phyloP scores from a whole-genome alignment of 1,140 invertebrate genomes.

The Anagrus nilaparvatae region DNA sequence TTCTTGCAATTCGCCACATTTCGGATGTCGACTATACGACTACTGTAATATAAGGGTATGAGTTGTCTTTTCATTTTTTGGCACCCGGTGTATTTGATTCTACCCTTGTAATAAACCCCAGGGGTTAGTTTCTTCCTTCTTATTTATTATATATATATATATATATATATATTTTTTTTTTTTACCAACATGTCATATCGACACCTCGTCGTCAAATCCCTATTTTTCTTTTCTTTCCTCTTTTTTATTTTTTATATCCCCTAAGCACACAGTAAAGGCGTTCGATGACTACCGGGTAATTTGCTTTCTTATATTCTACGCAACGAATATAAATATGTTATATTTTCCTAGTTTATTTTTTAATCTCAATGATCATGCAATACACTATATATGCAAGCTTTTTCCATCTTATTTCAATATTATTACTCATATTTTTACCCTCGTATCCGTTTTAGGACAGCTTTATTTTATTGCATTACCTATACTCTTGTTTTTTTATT shows the following conservation, averaged over 20 bases:
- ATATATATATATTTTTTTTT: too few relatives aligned
- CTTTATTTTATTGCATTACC: not conserved
- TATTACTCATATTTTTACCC: not conserved
- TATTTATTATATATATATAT: constrained; percentile 9
- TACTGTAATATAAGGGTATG: constrained; percentile 17
- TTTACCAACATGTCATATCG: constrained; percentile 44
- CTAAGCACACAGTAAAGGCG: constrained; percentile 16
- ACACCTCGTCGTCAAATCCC: constrained; percentile 31
- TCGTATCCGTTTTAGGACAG: not conserved
- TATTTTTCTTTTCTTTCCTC: constrained; percentile 8
- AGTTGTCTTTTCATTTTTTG: constrained; percentile 43
- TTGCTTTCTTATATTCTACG: constrained; percentile 42
- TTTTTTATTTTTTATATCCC: constrained; percentile 12
- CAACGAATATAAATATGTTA: constrained; percentile 26
- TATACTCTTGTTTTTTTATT: too few relatives aligned
- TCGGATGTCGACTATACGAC: constrained; percentile 1
- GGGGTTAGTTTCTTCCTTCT: constrained; percentile 27
- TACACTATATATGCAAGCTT: not conserved
- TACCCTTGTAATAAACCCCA: constrained; percentile 44
- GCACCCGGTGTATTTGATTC: constrained; percentile 47
- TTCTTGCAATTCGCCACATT: constrained; percentile 19
- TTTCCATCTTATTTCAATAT: not conserved
- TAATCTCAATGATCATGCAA: not conserved
- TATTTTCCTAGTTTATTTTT: too few relatives aligned
- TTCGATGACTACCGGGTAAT: constrained; percentile 41